phyloP scores from a whole-genome alignment of 1,140 invertebrate genomes.

The Hyposmocoma kahamanoa region DNA sequence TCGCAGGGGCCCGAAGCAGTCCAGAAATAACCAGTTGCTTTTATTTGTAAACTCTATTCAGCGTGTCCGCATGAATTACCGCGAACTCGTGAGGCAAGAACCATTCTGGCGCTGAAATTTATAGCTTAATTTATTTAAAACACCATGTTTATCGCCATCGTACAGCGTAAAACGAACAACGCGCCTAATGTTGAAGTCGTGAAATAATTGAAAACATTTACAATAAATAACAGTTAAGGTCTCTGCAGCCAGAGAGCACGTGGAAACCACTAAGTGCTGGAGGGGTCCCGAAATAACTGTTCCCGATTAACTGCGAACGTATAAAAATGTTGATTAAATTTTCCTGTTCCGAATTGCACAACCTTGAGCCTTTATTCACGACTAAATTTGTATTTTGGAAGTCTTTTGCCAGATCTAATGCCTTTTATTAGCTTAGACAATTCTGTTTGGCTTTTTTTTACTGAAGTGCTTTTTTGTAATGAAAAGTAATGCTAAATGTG shows the following conservation, averaged over 20 bases:
- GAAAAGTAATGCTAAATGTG: too few relatives aligned
- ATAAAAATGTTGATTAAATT: constrained; percentile 2
- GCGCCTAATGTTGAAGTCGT: background rate
- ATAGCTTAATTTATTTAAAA: background rate
- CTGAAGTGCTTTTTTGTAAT: too few relatives aligned
- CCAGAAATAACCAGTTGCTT: too few relatives aligned
- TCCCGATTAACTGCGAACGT: background rate
- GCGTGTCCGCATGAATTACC: background rate
- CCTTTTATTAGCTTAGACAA: background rate
- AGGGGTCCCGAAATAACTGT: constrained; percentile 1
- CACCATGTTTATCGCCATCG: background rate
- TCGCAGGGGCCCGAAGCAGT: too few relatives aligned
- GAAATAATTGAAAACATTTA: background rate
- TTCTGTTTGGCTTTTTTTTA: too few relatives aligned
- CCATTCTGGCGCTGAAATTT: background rate
- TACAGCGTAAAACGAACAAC: background rate
- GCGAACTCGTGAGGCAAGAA: background rate
- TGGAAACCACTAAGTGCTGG: background rate
- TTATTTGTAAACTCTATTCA: too few relatives aligned
- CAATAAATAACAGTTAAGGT: background rate
- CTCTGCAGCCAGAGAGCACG: background rate
- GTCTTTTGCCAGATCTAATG: background rate
- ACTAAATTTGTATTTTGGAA: background rate
- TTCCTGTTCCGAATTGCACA: background rate
- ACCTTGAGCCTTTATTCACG: background rate